Evolutionary conservation across 2,113 vertebrate species (phyloP).

Genomic region (Apus apus): DNA sequence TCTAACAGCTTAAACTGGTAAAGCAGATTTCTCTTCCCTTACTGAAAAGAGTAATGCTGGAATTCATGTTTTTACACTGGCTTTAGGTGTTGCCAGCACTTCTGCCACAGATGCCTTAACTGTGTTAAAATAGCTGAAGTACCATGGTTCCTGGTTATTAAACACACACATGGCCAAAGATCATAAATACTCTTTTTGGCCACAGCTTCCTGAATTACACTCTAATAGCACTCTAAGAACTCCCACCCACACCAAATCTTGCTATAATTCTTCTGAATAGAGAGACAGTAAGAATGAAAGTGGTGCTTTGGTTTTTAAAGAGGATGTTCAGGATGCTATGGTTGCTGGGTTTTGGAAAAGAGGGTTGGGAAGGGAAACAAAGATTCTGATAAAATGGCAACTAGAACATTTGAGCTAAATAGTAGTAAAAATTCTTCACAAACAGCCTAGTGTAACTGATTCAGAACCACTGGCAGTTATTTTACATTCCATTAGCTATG

Average conservation of each 20-base stretch:
- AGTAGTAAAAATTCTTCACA: background rate
- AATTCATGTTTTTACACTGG: background rate
- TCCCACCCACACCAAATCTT: conserved; percentile 36
- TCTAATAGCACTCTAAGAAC: background rate
- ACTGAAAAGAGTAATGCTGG: background rate
- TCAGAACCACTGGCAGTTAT: background rate
- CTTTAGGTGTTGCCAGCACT: background rate
- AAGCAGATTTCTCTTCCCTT: background rate
- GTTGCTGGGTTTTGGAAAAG: background rate
- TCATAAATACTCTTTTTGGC: background rate
- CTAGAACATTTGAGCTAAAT: background rate
- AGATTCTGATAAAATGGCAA: background rate
- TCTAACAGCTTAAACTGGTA: background rate
- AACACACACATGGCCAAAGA: background rate
- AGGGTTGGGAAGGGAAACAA: background rate
- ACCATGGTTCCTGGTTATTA: background rate
- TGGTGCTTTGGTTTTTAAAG: background rate
- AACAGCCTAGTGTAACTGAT: background rate
- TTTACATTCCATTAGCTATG: fast-evolving
- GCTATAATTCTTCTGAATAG: background rate
- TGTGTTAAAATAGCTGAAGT: background rate
- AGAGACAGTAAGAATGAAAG: background rate
- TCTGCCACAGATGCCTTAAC: background rate
- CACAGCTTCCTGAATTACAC: background rate
- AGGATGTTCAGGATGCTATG: background rate